Conservation (phyloP, 2,113 vertebrate genomes). For the Hemichromis elongatus region DNA sequence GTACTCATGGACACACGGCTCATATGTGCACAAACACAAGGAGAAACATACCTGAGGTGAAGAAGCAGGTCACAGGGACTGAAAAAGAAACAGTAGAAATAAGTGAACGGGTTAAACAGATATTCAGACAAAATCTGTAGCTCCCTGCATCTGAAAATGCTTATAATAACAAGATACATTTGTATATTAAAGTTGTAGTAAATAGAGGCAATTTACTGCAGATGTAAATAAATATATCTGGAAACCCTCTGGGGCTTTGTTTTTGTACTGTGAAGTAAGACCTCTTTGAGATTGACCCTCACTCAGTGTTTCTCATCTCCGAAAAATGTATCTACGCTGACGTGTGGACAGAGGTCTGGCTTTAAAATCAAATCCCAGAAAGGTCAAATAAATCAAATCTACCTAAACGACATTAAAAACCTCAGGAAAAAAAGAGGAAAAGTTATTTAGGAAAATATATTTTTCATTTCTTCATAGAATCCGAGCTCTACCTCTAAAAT, state of each 20-base stretch:
- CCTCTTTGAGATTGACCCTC: not conserved
- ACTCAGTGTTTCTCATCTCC: not conserved
- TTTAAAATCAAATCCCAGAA: not conserved
- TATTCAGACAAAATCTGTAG: not conserved
- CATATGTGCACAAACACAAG: not conserved
- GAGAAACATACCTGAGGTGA: conserved; percentile 47
- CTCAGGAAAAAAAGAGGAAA: not conserved
- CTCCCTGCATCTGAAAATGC: too few species aligned
- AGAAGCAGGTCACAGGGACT: conserved; percentile 48
- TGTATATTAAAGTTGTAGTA: too few species aligned
- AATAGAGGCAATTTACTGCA: not conserved
- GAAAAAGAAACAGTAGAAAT: conserved; percentile 17
- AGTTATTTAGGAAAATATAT: not conserved
- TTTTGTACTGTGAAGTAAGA: not conserved
- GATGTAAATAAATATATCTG: not conserved
- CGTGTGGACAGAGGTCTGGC: not conserved
- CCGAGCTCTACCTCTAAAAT: not conserved
- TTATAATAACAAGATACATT: too few species aligned
- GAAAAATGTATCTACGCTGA: not conserved
- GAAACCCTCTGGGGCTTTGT: not conserved
- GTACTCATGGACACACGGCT: not conserved
- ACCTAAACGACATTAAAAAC: not conserved
- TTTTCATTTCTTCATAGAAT: not conserved
- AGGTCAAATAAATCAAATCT: not conserved
- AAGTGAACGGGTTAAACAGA: not conserved